A percentile compares a stretch with the other conserved stretches of the same genome.
Evolutionary conservation across 2,888 invertebrate genomes (phyloP).

Genomic region (Lutraria lutraria): DNA sequence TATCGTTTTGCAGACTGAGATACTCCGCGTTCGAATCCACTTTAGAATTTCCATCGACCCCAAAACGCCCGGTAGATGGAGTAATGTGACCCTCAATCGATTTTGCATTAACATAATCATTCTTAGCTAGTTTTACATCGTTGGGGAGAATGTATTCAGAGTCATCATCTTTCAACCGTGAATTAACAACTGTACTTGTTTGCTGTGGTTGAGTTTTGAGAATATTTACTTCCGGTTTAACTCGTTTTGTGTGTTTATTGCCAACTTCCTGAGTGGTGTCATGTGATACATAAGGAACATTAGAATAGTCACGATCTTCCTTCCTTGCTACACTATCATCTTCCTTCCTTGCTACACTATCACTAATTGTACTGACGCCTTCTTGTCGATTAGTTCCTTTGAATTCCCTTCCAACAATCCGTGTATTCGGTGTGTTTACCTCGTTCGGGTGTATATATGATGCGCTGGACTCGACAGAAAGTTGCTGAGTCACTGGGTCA

Average conservation of each 20-base stretch:
- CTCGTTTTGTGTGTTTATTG: background rate
- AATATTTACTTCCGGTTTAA: background rate
- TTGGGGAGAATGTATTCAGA: background rate
- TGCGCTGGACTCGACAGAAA: background rate
- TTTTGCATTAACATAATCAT: background rate
- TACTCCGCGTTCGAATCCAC: background rate
- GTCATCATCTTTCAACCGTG: background rate
- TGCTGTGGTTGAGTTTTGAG: background rate
- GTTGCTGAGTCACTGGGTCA: background rate
- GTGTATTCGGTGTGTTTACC: background rate
- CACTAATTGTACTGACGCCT: constrained; percentile 4
- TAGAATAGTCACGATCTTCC: background rate
- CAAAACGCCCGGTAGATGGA: background rate
- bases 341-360: background rate
- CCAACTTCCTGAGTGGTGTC: background rate
- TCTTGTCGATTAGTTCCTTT: background rate
- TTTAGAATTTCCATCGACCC: background rate
- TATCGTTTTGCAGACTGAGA: background rate
- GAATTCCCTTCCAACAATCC: background rate
- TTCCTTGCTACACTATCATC: background rate
- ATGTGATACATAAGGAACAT: background rate
- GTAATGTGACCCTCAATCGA: background rate
- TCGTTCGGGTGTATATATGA: background rate
- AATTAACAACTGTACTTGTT: background rate
- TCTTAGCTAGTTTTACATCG: background rate